phyloP scores from a whole-genome alignment of 2,113 vertebrate species.

The Percopsis transmontana region DNA sequence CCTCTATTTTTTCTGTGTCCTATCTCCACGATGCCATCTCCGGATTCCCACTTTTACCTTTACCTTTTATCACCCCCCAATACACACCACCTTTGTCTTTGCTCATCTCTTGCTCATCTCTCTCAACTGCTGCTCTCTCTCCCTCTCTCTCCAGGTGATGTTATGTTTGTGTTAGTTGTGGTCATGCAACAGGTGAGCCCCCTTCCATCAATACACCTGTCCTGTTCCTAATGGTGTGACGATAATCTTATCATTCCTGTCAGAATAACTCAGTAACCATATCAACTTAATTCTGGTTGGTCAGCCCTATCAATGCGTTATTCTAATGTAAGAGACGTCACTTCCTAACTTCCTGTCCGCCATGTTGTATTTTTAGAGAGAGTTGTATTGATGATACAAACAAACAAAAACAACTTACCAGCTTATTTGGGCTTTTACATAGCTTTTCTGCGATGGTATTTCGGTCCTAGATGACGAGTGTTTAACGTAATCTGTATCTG shows the following conservation, averaged over 20 bases:
- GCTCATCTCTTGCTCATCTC: background rate
- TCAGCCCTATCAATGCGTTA: conserved; percentile 65
- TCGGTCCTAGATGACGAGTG: background rate
- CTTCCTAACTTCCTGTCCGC: conserved; percentile 63
- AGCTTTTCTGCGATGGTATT: background rate
- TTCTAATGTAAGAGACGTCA: conserved; percentile 52
- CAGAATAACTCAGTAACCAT: background rate
- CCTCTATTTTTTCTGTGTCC: no score
- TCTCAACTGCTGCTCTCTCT: background rate
- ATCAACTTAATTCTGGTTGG: conserved; percentile 76
- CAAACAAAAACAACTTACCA: conserved; percentile 24
- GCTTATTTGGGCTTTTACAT: background rate
- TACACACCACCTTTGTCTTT: no score
- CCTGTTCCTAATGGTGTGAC: no score
- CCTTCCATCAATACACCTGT: no score
- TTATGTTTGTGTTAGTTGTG: background rate
- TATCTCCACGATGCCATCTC: no score
- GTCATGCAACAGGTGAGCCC: background rate
- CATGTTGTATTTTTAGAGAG: conserved; percentile 52
- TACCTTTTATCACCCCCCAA: background rate
- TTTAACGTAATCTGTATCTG: background rate
- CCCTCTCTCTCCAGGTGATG: background rate
- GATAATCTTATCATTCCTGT: background rate
- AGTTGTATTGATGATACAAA: conserved; percentile 35
- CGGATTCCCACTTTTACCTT: background rate